These are phyloP conservation scores for Hypselothyrea guttata DNA, from an alignment of 2,888 invertebrate genomes.

Conservation along the genomic window DNA sequence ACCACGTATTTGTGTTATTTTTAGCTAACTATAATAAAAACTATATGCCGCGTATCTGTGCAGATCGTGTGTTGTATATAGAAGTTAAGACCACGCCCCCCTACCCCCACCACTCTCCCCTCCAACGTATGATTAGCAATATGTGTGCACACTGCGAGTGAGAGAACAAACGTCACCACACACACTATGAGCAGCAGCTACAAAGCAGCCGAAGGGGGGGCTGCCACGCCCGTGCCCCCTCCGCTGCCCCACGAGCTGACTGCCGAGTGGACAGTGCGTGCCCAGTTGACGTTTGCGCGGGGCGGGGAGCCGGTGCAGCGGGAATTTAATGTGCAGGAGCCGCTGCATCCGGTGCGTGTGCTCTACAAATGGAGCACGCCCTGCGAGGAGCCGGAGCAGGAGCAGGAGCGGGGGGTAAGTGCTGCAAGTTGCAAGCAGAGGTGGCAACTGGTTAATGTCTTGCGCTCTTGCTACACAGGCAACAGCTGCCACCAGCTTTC, in stretches of 20 bases:
- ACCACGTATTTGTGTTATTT: slow-evolving; percentile 45
- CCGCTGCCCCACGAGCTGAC: slow-evolving; percentile 81
- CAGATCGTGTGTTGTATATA: slow-evolving; percentile 51
- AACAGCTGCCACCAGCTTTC: slow-evolving; percentile 75
- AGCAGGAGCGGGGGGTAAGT: slow-evolving; percentile 37
- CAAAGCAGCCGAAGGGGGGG: slow-evolving; percentile 1
- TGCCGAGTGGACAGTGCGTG: slow-evolving; percentile 88
- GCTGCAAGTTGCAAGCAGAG: too few relatives aligned
- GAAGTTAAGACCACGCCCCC: background rate
- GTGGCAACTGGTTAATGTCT: too few relatives aligned
- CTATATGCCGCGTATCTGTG: slow-evolving; percentile 54
- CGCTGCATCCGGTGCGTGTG: slow-evolving; percentile 81
- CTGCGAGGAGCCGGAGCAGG: slow-evolving; percentile 68
- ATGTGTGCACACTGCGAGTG: slow-evolving; percentile 11
- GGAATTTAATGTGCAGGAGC: slow-evolving; percentile 71
- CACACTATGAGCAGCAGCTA: slow-evolving; percentile 32
- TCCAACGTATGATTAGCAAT: slow-evolving; percentile 13
- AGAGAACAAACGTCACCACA: slow-evolving; percentile 1
- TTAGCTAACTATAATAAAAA: slow-evolving; percentile 44
- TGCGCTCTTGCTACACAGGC: slow-evolving; percentile 12
- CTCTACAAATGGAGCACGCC: slow-evolving; percentile 83
- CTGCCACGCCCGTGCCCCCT: background rate
- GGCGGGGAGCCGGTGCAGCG: slow-evolving; percentile 80
- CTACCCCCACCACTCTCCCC: background rate
- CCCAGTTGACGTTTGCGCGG: slow-evolving; percentile 86